These are phyloP conservation scores for Nephrotoma flavescens DNA, from an alignment of 2,888 invertebrate genomes.

Conservation along the genomic window DNA sequence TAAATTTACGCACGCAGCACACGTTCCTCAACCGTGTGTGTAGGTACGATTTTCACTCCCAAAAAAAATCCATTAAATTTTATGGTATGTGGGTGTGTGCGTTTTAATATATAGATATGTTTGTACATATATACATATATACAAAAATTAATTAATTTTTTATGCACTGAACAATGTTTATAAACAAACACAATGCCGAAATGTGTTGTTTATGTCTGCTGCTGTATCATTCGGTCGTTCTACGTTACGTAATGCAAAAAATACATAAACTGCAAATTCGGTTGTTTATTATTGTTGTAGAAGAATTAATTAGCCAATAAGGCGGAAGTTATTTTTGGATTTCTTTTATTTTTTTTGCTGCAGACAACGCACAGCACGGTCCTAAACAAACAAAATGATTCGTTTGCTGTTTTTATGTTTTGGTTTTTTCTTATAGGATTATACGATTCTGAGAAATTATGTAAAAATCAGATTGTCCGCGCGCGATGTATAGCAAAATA, in stretches of 20 bases:
- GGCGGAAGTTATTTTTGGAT: neutral
- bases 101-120: neutral
- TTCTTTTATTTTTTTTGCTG: neutral
- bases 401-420: neutral
- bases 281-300: neutral
- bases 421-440: neutral
- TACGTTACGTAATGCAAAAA: neutral
- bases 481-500: neutral
- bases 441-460: neutral
- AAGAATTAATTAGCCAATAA: neutral
- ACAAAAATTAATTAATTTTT: neutral
- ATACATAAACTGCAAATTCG: neutral
- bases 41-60: neutral
- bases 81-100: neutral
- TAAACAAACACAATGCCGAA: neutral
- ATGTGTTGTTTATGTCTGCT: neutral
- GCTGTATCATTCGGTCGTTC: neutral
- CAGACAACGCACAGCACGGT: neutral
- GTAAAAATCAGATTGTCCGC: neutral
- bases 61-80: neutral
- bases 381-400: neutral
- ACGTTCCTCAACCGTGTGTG: neutral
- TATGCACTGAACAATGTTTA: neutral
- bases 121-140: too few relatives aligned
- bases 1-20: neutral